Percentiles rank a stretch among this genome's conserved stretches.
Conservation (phyloP, 2,113 vertebrate species). For the Cyprinodon tularosa region DNA sequence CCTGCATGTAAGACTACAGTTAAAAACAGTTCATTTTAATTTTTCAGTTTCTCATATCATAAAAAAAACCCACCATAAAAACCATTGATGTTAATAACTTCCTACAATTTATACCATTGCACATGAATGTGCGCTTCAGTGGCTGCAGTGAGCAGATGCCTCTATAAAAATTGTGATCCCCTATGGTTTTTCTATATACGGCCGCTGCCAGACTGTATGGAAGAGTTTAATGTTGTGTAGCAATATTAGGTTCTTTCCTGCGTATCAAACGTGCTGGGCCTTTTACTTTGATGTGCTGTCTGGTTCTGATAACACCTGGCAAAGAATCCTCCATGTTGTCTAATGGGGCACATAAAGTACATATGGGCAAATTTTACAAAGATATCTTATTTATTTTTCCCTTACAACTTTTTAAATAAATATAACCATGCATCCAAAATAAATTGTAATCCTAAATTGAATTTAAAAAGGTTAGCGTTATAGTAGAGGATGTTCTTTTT, state of each 20-base stretch:
- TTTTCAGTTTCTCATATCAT: neutral
- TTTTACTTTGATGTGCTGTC: slow-evolving; percentile 43
- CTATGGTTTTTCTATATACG: slow-evolving; percentile 55
- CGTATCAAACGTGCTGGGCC: slow-evolving; percentile 32
- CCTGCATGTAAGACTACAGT: neutral
- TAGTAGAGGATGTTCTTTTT: too few relatives aligned
- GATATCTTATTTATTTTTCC: neutral
- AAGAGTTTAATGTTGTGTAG: slow-evolving; percentile 74
- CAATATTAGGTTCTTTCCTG: slow-evolving; percentile 45
- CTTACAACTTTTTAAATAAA: neutral
- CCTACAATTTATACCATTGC: slow-evolving; percentile 29
- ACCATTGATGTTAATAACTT: slow-evolving; percentile 42
- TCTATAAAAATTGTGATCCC: slow-evolving; percentile 63
- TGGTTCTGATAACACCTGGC: slow-evolving; percentile 60
- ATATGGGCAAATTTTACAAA: slow-evolving; percentile 5
- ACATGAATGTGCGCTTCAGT: slow-evolving; percentile 47
- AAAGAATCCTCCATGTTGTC: slow-evolving; percentile 25
- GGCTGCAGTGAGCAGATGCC: slow-evolving; percentile 67
- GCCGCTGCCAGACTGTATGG: slow-evolving; percentile 51
- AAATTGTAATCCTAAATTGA: neutral
- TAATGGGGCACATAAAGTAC: slow-evolving; percentile 38
- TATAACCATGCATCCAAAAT: neutral
- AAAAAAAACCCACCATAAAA: slow-evolving; percentile 19
- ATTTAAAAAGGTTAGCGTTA: too few relatives aligned
- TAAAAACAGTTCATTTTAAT: neutral